Base-by-base conservation (phyloP, 2,888 invertebrate species). In the Lepidocyrtinus sp. region DNA sequence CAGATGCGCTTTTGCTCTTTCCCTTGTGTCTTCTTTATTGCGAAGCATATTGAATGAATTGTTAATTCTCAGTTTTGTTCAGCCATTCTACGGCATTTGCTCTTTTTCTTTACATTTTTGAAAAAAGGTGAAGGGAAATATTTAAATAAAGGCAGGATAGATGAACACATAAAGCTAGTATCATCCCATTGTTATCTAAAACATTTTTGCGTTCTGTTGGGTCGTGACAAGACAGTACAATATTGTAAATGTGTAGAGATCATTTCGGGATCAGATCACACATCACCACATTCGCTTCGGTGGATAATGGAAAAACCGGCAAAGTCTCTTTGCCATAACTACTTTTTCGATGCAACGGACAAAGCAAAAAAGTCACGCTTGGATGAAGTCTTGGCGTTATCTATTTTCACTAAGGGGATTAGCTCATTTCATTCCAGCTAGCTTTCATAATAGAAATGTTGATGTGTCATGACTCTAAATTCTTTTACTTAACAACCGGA, bases 161-260 rank as follows among this genome's bases (percentile, higher is more conserved):
- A 71, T 61, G 25, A n/a, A 63, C 71, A 77, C 64, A 55, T 63
- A 26, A 45, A 71, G 7, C 65, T 15, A n/a, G 67, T 67, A 61
- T 73, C 78, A 78, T 70, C 72, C 68, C 45, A 68, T 78, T 78
- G 78, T 78, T 71, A 50, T 36, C 36, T 7, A 36, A 5, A 7
- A 7, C 12, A 7, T 36, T 36, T 36, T 36, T 26, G 17, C 63
- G 25, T 19, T 63, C 7, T 25, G 62, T 22, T 9, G 7, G 62
- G 12, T 26, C 17, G 21, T 67, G 36, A 64, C 7, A 36, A 36
- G 74, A 69, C 24, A 62, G 65, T 64, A 71, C 70, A 65, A 70
- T 69, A 75, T 70, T 76, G 70, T 72, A 61, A 72, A 77, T 77
- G 77, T 71, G 76, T 71, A 71, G 70, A 77, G 64, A 75, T 75